Conservation (phyloP, 2,888 invertebrate genomes). For the Eupithecia abbreviata region DNA sequence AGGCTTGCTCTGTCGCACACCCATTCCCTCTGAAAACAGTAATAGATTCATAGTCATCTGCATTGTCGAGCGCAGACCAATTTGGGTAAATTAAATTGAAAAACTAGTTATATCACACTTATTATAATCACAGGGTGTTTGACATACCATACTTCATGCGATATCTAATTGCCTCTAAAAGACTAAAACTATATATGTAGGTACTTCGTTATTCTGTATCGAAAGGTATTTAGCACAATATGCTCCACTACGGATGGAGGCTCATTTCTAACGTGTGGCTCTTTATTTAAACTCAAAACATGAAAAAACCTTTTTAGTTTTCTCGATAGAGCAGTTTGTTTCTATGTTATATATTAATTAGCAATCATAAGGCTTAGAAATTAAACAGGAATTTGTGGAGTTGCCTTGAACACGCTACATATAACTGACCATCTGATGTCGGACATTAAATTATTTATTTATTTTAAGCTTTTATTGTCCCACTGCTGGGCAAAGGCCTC, state of each 20-base stretch:
- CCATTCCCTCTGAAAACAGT: slow-evolving; percentile 60
- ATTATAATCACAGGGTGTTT: too few relatives aligned
- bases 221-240: not conserved
- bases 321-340: not conserved
- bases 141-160: too few relatives aligned
- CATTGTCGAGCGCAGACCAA: too few relatives aligned
- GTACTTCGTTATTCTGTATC: too few relatives aligned
- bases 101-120: too few relatives aligned
- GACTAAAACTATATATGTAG: too few relatives aligned
- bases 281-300: not conserved
- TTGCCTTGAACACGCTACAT: not conserved
- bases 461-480: too few relatives aligned
- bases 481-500: too few relatives aligned
- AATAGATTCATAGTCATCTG: not conserved
- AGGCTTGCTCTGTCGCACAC: slow-evolving; percentile 59
- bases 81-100: too few relatives aligned
- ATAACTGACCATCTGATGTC: not conserved
- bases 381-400: not conserved
- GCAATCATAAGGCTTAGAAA: not conserved
- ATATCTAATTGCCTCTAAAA: too few relatives aligned
- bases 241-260: not conserved
- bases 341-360: not conserved
- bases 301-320: not conserved
- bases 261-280: not conserved
- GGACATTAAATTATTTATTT: too few relatives aligned